phyloP scores from a whole-genome alignment of 2,797 vertebrate genomes.

The Falco rusticolus region DNA sequence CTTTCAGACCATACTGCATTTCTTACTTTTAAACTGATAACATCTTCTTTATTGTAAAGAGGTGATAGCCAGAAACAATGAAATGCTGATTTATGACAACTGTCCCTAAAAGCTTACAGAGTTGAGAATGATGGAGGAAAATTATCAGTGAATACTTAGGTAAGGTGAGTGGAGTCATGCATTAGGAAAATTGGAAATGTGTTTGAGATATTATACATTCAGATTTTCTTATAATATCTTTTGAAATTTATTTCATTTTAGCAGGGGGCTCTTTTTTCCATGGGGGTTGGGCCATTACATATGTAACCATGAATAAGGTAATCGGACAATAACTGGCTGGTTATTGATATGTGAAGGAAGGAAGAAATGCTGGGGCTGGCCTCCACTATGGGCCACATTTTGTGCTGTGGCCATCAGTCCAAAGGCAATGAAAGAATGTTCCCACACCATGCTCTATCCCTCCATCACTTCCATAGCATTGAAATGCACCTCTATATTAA shows the following conservation, averaged over 20 bases:
- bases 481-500: not conserved
- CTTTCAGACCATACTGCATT: not conserved
- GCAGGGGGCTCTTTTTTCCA: not conserved
- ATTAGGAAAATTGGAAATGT: slow-evolving; percentile 60
- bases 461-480: not conserved
- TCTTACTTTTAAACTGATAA: slow-evolving; percentile 66
- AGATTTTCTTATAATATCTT: slow-evolving; percentile 23
- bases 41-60: slow-evolving; percentile 52
- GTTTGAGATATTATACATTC: slow-evolving; percentile 39
- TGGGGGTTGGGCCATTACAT: not conserved
- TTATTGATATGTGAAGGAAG: not conserved
- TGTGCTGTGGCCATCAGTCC: not conserved
- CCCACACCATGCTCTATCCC: not conserved
- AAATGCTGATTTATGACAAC: slow-evolving; percentile 67
- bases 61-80: slow-evolving; percentile 63
- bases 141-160: slow-evolving; percentile 37
- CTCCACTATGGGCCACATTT: not conserved
- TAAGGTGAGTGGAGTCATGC: slow-evolving; percentile 25
- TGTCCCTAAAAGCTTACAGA: slow-evolving; percentile 65
- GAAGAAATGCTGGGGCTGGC: not conserved
- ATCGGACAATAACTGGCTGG: not conserved
- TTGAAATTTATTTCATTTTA: slow-evolving; percentile 46
- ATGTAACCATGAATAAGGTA: not conserved
- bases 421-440: not conserved
- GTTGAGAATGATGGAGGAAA: slow-evolving; percentile 45